Evolutionary conservation across 2,113 vertebrate species (phyloP).

Genomic region (Onychostruthus taczanowskii): DNA sequence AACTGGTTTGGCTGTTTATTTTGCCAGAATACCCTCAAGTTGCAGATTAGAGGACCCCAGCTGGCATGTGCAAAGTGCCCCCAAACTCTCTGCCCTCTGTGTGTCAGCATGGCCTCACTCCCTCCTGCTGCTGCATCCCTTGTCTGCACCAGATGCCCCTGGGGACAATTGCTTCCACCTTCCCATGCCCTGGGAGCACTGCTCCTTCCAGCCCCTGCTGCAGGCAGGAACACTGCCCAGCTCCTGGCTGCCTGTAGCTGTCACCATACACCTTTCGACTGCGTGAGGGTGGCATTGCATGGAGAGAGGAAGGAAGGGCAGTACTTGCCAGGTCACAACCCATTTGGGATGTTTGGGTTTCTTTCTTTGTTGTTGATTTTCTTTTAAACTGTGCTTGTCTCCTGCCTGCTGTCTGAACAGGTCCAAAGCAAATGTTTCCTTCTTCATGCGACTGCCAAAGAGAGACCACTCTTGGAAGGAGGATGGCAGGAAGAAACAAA

Average conservation of each 20-base stretch:
- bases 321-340: neutral
- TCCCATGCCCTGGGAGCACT: neutral
- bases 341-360: neutral
- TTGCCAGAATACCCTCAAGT: neutral
- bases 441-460: neutral
- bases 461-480: slow-evolving; percentile 29
- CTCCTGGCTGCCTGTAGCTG: neutral
- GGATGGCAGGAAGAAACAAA: slow-evolving; percentile 26
- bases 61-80: neutral
- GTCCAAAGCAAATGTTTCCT: slow-evolving; percentile 47
- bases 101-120: neutral
- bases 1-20: neutral
- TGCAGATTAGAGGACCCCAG: neutral
- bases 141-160: neutral
- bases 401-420: neutral
- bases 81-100: neutral
- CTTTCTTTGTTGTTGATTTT: slow-evolving; percentile 12
- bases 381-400: slow-evolving; percentile 3
- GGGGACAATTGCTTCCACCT: neutral
- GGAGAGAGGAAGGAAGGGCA: neutral
- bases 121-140: neutral
- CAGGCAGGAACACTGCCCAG: neutral
- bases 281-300: neutral
- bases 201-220: neutral
- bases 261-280: neutral